Conservation (phyloP, 2,797 vertebrate genomes). For the Sebastiscus albofasciatus region DNA sequence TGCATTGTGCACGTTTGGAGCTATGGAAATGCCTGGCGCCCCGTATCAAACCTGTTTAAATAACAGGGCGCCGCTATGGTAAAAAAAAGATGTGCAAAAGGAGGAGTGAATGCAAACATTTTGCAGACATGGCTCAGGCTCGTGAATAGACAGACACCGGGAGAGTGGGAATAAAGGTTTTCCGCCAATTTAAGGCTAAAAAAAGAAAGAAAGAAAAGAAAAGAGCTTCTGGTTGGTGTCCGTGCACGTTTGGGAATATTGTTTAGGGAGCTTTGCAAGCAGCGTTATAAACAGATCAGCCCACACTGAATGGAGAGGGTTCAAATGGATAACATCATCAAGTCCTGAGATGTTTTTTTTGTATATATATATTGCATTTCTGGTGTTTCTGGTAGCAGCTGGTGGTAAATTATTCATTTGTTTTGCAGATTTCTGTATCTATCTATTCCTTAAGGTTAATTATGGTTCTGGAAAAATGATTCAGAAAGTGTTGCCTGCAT, state of each 20-base stretch:
- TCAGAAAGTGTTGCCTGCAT: background rate
- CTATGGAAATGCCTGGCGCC: conserved; percentile 75
- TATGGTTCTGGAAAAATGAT: background rate
- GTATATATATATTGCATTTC: conserved; percentile 6
- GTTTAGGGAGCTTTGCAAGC: conserved; percentile 47
- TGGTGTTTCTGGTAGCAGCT: conserved; percentile 26
- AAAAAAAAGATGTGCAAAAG: conserved; percentile 67
- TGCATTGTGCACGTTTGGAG: conserved; percentile 74
- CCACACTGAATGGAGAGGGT: conserved; percentile 72
- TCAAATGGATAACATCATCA: conserved; percentile 31
- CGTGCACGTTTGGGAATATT: conserved; percentile 67
- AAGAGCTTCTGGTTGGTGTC: conserved; percentile 70
- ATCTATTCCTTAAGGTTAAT: conserved; percentile 37
- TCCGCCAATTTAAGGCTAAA: conserved; percentile 48
- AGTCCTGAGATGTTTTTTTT: background rate
- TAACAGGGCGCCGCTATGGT: conserved; percentile 49
- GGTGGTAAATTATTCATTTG: conserved; percentile 57
- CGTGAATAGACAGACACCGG: conserved; percentile 63
- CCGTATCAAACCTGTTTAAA: conserved; percentile 86
- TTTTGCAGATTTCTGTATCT: conserved; percentile 28
- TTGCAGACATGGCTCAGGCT: conserved; percentile 65
- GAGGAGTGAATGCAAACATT: conserved; percentile 72
- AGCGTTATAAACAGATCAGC: conserved; percentile 29
- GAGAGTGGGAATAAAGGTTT: conserved; percentile 60
- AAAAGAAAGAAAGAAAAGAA: conserved; percentile 14